Conservation (phyloP, 2,797 vertebrate genomes). For the Crax fasciolata region DNA sequence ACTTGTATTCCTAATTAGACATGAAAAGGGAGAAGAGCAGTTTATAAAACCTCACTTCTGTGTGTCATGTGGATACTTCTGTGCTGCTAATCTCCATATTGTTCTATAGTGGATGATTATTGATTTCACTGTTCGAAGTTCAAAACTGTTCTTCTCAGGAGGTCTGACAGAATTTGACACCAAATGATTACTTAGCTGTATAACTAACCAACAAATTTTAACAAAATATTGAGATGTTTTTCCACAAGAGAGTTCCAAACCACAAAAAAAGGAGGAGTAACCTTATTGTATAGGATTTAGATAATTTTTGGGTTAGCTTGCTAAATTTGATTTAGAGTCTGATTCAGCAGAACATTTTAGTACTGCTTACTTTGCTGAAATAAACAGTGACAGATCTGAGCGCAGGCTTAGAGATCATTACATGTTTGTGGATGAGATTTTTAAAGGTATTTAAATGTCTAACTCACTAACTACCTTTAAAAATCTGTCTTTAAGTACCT, state of each 20-base stretch:
- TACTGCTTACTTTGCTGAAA: constrained; percentile 31
- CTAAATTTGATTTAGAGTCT: constrained; percentile 31
- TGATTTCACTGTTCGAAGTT: neutral
- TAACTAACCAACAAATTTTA: neutral
- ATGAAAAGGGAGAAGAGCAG: neutral
- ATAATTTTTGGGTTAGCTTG: constrained; percentile 44
- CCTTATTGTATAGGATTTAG: neutral
- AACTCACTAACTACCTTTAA: constrained; percentile 34
- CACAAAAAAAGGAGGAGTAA: neutral
- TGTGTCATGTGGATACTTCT: neutral
- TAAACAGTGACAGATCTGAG: neutral
- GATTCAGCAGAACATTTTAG: constrained; percentile 38
- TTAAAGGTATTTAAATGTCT: constrained; percentile 35
- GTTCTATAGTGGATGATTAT: neutral
- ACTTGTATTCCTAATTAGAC: neutral
- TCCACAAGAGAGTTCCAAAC: constrained; percentile 1
- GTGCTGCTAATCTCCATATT: neutral
- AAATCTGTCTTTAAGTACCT: constrained; percentile 36
- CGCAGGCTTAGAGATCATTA: neutral
- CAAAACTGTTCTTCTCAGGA: constrained; percentile 19
- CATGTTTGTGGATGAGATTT: constrained; percentile 7
- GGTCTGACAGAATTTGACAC: constrained; percentile 4
- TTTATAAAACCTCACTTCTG: neutral
- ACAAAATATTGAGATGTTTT: constrained; percentile 16
- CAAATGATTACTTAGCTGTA: neutral